These are phyloP conservation scores for Hepsetus odoe DNA, from an alignment of 2,113 vertebrate species.

Conservation along the genomic window DNA sequence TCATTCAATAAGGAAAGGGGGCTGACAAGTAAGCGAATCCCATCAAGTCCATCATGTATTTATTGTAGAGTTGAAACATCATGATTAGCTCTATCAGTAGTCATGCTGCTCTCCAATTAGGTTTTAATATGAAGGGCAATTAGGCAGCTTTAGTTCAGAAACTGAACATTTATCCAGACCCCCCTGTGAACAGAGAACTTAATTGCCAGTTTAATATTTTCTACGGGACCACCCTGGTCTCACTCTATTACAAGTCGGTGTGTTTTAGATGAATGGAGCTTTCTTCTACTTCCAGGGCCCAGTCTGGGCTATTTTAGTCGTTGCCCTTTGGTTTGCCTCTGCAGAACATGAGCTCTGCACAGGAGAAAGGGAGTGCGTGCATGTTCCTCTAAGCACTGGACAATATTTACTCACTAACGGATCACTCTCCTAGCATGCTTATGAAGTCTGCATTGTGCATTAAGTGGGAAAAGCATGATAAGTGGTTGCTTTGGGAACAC, in stretches of 20 bases:
- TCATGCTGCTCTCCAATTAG: conserved; percentile 34
- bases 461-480: too few relatives aligned
- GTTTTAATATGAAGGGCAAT: conserved; percentile 42
- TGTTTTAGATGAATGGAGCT: not conserved
- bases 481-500: too few relatives aligned
- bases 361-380: not conserved
- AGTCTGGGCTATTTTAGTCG: not conserved
- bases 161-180: conserved; percentile 10
- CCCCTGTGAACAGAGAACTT: conserved; percentile 28
- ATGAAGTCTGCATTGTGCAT: too few relatives aligned
- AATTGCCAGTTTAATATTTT: conserved; percentile 39
- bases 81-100: conserved; percentile 12
- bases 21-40: not conserved
- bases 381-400: not conserved
- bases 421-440: too few relatives aligned
- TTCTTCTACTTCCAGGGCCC: not conserved
- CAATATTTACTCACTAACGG: too few relatives aligned
- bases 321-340: not conserved
- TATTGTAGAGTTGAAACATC: not conserved
- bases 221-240: conserved; percentile 26
- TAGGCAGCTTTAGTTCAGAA: conserved; percentile 24
- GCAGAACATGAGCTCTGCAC: not conserved
- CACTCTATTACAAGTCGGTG: conserved; percentile 5
- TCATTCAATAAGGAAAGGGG: not conserved
- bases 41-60: not conserved